Evolutionary conservation across 1,140 invertebrate species (phyloP).

Genomic region (Nasonia longicornis): DNA sequence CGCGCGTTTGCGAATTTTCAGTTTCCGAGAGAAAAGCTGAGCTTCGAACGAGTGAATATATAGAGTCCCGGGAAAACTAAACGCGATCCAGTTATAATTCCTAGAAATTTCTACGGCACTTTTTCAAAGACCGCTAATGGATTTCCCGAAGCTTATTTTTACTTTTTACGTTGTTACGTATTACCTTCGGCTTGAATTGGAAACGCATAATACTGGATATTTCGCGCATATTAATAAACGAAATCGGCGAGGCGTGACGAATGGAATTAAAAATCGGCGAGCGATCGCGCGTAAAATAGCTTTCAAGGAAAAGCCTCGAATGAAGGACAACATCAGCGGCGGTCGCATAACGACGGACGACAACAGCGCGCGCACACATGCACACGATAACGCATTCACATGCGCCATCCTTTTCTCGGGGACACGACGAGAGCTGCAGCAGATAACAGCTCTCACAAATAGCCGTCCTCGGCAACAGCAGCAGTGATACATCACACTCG

Average conservation of each 20-base stretch:
- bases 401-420: background rate
- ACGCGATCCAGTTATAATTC: too few species aligned
- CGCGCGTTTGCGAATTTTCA: background rate
- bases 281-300: background rate
- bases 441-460: slow-evolving; percentile 31
- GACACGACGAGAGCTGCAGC: background rate
- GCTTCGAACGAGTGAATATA: background rate
- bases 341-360: background rate
- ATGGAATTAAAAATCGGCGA: background rate
- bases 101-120: too few species aligned
- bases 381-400: slow-evolving; percentile 8
- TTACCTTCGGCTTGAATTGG: too few species aligned
- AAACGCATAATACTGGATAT: too few species aligned
- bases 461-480: background rate
- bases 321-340: too few species aligned
- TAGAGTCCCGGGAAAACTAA: background rate
- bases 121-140: too few species aligned
- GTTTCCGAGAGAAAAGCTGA: background rate
- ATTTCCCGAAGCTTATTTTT: too few species aligned
- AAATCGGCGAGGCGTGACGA: too few species aligned
- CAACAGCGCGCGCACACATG: background rate
- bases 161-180: too few species aligned
- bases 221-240: too few species aligned
- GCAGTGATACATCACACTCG: slow-evolving; percentile 31
- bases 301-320: background rate